Conservation (phyloP, 1,140 invertebrate genomes). For the Drosophila sp. region DNA sequence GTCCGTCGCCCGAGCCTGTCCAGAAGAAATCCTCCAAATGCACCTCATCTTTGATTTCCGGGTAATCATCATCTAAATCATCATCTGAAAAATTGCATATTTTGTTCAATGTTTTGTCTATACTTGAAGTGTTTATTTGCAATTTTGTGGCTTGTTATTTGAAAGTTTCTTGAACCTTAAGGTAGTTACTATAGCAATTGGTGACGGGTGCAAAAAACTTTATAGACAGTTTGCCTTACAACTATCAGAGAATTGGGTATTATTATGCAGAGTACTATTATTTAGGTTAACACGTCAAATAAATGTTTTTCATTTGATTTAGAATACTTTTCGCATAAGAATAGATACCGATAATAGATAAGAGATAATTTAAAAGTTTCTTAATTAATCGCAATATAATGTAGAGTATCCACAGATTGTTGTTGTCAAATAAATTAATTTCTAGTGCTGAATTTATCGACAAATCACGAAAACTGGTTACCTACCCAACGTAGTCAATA, state of each 20-base stretch:
- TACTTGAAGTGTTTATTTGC: constrained; percentile 29
- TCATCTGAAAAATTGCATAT: constrained; percentile 57
- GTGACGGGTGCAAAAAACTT: constrained; percentile 44
- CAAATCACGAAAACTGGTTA: constrained; percentile 67
- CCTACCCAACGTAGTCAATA: constrained; percentile 35
- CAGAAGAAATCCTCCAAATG: constrained; percentile 93
- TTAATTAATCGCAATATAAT: too few species aligned
- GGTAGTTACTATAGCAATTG: constrained; percentile 73
- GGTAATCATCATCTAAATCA: constrained; percentile 73
- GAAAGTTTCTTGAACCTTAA: constrained; percentile 73
- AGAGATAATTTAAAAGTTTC: not conserved
- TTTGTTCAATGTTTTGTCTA: not conserved
- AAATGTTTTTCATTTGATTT: not conserved
- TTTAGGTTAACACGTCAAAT: not conserved
- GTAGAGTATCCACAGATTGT: constrained; percentile 20
- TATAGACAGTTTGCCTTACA: constrained; percentile 31
- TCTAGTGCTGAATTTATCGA: constrained; percentile 60
- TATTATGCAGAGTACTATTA: not conserved
- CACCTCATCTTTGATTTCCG: constrained; percentile 86
- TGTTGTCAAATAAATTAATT: constrained; percentile 7
- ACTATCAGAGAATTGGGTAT: not conserved
- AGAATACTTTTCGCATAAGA: too few species aligned
- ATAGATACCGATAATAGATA: not conserved
- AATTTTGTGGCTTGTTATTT: constrained; percentile 37
- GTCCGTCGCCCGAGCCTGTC: constrained; percentile 92